A percentile compares a stretch with the other conserved stretches of the same genome.
These are phyloP conservation scores for Sinocyclocheilus anophthalmus DNA, from an alignment of 2,113 vertebrate genomes.

Conservation along the genomic window DNA sequence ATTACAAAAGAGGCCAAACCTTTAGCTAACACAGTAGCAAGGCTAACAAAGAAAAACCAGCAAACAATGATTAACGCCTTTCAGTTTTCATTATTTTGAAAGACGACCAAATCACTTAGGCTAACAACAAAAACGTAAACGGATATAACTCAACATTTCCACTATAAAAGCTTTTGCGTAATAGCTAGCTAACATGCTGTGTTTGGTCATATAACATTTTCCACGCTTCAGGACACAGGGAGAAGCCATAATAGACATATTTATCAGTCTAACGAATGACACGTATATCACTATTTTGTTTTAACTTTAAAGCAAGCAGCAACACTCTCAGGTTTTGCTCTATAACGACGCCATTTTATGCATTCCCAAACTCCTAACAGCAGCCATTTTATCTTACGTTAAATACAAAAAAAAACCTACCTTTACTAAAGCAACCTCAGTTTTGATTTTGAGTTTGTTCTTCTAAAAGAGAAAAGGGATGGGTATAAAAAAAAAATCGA, in stretches of 20 bases:
- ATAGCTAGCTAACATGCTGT: background rate
- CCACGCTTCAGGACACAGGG: background rate
- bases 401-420: slow-evolving; percentile 66
- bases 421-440: slow-evolving; percentile 78
- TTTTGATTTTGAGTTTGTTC: slow-evolving; percentile 63
- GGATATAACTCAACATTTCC: background rate
- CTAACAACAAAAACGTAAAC: background rate
- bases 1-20: background rate
- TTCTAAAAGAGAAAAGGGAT: slow-evolving; percentile 62
- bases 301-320: background rate
- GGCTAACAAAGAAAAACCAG: slow-evolving; percentile 5
- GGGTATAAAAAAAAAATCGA: slow-evolving; percentile 18
- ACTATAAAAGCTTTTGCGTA: background rate
- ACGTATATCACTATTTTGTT: background rate
- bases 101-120: background rate
- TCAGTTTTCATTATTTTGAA: background rate
- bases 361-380: slow-evolving; percentile 16
- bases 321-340: slow-evolving; percentile 7
- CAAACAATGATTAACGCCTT: background rate
- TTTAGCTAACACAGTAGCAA: background rate
- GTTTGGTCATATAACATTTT: background rate
- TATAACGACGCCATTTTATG: slow-evolving; percentile 73
- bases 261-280: background rate
- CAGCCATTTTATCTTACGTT: slow-evolving; percentile 73
- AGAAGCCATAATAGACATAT: background rate